phyloP scores from a whole-genome alignment of 2,113 vertebrate species.

The Amphilophus citrinellus region DNA sequence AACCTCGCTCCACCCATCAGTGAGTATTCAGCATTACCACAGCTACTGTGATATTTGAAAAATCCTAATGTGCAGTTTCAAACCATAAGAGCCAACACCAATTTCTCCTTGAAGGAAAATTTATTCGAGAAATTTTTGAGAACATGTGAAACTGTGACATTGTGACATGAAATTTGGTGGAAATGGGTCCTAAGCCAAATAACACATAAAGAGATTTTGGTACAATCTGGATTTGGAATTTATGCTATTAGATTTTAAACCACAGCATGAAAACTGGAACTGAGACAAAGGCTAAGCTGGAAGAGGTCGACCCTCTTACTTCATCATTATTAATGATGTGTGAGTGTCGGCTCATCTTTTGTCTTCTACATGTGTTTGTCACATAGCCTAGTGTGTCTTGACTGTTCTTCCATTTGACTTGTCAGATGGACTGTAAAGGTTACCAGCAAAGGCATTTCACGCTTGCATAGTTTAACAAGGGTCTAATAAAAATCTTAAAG shows the following conservation, averaged over 20 bases:
- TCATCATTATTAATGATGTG: neutral
- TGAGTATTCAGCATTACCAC: no score
- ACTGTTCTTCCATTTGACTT: conserved; percentile 30
- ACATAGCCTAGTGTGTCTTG: neutral
- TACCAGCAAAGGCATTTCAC: conserved; percentile 25
- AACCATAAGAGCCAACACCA: no score
- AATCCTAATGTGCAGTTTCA: no score
- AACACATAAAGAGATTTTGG: neutral
- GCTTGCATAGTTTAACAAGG: conserved; percentile 27
- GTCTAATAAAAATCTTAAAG: conserved; percentile 37
- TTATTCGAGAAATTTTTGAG: no score
- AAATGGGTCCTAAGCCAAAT: neutral
- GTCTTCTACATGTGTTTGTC: neutral
- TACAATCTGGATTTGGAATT: conserved; percentile 29
- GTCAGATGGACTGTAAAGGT: conserved; percentile 32
- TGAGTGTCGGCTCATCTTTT: neutral
- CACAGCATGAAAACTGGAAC: neutral
- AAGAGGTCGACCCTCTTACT: neutral
- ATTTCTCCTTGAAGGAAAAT: no score
- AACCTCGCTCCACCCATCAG: no score
- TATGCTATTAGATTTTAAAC: conserved; percentile 17
- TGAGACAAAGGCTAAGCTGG: neutral
- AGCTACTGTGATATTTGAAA: no score
- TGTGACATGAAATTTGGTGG: neutral
- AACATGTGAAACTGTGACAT: no score